A percentile compares a stretch with the other conserved stretches of the same genome.
Evolutionary conservation across 2,797 vertebrate genomes (phyloP).

Genomic region (Neosilurus mollespiculum): DNA sequence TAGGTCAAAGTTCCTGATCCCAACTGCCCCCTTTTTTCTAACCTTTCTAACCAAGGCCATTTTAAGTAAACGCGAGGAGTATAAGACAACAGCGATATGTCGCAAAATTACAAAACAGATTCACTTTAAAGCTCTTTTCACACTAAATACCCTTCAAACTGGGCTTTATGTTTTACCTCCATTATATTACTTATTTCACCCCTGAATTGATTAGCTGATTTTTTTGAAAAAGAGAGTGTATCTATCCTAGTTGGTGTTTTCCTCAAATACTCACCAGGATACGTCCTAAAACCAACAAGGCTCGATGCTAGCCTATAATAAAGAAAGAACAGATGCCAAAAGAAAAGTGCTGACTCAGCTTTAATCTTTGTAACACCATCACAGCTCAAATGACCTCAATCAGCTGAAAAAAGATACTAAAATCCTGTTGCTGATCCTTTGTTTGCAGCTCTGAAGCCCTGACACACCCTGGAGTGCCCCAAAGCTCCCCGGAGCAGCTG

Average conservation of each 20-base stretch:
- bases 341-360: slow-evolving; percentile 7
- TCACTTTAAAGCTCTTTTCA: not conserved
- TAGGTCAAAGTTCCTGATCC: not conserved
- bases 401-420: not conserved
- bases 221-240: not conserved
- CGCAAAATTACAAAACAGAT: not conserved
- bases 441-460: slow-evolving; percentile 49
- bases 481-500: slow-evolving; percentile 49
- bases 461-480: slow-evolving; percentile 55
- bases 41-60: not conserved
- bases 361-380: not conserved
- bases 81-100: not conserved
- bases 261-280: not conserved
- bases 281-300: not conserved
- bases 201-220: not conserved
- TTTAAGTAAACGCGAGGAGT: not conserved
- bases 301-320: not conserved
- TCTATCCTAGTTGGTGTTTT: not conserved
- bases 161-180: not conserved
- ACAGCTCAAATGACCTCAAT: slow-evolving; percentile 7
- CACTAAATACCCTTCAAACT: not conserved
- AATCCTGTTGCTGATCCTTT: slow-evolving; percentile 41
- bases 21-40: not conserved
- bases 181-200: not conserved
- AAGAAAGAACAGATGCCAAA: not conserved